These are phyloP conservation scores for Gastrophryne carolinensis DNA, from an alignment of 2,797 vertebrate genomes.

Conservation along the genomic window DNA sequence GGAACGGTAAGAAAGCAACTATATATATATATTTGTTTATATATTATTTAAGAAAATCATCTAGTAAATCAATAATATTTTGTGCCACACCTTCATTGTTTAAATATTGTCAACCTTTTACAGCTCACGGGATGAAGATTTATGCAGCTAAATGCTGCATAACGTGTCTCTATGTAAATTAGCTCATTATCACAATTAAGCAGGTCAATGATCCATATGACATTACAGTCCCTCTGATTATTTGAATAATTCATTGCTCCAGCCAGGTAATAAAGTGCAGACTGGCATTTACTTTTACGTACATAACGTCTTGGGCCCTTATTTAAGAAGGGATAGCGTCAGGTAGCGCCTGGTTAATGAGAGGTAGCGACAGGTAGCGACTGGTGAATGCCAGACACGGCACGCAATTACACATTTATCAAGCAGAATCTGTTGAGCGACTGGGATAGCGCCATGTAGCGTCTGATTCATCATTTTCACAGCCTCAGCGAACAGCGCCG, in stretches of 20 bases:
- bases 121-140: background rate
- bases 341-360: too few relatives aligned
- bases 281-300: background rate
- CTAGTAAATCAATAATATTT: background rate
- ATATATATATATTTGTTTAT: too few relatives aligned
- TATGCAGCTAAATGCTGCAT: constrained; percentile 20
- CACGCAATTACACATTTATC: too few relatives aligned
- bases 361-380: too few relatives aligned
- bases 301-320: too few relatives aligned
- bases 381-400: too few relatives aligned
- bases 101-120: background rate
- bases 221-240: background rate
- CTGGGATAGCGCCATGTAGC: too few relatives aligned
- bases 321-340: too few relatives aligned
- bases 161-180: constrained; percentile 5
- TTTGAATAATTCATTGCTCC: constrained; percentile 9
- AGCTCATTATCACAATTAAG: constrained; percentile 13
- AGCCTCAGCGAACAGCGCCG: too few relatives aligned
- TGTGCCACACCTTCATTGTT: background rate
- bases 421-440: too few relatives aligned
- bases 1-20: too few relatives aligned
- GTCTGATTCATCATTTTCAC: too few relatives aligned
- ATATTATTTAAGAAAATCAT: background rate
- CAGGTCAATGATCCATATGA: constrained; percentile 14
- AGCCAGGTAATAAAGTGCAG: background rate